A percentile compares a stretch with the other conserved stretches of the same genome.
Conservation (phyloP, 2,113 vertebrate genomes). For the Psammodynastes pulverulentus region DNA sequence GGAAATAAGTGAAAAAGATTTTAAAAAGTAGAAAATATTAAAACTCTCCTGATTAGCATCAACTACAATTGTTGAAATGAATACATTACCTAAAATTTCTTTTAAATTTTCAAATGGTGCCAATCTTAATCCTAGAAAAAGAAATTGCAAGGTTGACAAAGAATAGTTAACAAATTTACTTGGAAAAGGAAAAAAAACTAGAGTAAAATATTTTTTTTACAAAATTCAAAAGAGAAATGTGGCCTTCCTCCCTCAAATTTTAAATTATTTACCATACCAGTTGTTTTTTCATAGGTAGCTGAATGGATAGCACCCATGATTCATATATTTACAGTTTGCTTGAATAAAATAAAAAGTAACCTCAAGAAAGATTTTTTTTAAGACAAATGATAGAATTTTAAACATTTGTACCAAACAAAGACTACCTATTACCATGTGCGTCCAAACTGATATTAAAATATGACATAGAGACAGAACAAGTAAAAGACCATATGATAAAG, state of each 20-base stretch:
- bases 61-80: not conserved
- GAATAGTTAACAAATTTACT: not conserved
- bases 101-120: not conserved
- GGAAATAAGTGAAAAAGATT: not conserved
- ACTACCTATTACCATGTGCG: not conserved
- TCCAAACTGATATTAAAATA: not conserved
- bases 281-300: not conserved
- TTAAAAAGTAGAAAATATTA: not conserved
- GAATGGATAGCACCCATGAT: not conserved
- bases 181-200: not conserved
- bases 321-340: not conserved
- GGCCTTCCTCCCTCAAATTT: not conserved
- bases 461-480: not conserved
- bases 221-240: not conserved
- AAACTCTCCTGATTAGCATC: not conserved
- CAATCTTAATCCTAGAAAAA: not conserved
- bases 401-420: not conserved
- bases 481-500: not conserved
- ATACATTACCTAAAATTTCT: not conserved
- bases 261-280: not conserved
- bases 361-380: not conserved
- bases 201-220: not conserved
- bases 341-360: not conserved
- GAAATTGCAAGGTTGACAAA: not conserved
- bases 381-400: not conserved